Evolutionary conservation across 2,797 vertebrate genomes (phyloP).

Genomic region (Chrosomus eos): DNA sequence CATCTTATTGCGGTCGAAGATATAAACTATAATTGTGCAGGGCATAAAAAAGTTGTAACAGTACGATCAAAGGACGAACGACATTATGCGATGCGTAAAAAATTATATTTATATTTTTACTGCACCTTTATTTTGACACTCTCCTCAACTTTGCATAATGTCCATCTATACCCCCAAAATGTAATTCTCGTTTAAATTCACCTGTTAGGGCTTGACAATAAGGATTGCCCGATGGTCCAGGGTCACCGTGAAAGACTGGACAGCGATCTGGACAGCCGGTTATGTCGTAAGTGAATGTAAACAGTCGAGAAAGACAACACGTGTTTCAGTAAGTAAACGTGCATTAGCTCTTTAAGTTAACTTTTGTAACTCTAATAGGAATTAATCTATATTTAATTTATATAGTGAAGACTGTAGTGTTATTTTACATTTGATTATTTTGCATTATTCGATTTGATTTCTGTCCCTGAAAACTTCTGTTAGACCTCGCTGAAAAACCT

Average conservation of each 20-base stretch:
- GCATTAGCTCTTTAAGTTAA: background rate
- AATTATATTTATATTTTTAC: background rate
- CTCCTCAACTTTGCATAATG: background rate
- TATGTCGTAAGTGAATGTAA: no score
- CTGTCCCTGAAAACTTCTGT: background rate
- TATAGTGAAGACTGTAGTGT: no score
- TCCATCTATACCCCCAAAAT: background rate
- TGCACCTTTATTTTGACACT: background rate
- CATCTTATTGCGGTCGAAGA: conserved; percentile 53
- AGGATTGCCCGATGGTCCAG: background rate
- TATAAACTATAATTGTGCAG: conserved; percentile 70
- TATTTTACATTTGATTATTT: no score
- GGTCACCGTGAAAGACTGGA: background rate
- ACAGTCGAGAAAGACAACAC: no score
- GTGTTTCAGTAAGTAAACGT: background rate
- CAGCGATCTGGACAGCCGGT: no score
- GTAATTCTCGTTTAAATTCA: background rate
- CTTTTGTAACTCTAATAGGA: background rate
- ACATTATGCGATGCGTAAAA: background rate
- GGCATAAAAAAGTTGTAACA: background rate
- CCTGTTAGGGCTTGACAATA: background rate
- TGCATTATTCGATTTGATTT: no score
- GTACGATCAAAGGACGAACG: background rate
- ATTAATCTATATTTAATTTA: background rate
- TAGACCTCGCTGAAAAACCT: background rate